Base-by-base conservation (phyloP, 2,888 invertebrate genomes). In the Apodemia zela region DNA sequence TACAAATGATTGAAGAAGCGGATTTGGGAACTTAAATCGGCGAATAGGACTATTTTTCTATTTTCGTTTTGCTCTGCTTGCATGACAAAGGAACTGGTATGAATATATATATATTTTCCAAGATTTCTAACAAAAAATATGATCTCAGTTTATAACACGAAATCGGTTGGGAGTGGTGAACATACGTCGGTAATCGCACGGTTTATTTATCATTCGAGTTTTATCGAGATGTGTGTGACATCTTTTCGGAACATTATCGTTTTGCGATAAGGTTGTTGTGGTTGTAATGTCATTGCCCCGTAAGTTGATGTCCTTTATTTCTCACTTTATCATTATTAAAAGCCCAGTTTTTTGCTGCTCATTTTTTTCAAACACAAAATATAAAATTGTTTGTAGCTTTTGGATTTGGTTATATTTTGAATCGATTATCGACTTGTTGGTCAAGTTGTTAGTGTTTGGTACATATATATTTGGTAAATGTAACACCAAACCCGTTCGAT, bases 191-290 rank as follows among this genome's bases (percentile, higher is more conserved):
- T 47, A 17, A 47, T n/a, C n/a, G 45, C 45, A 47, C 45, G 17
- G 15, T 17, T 47, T 51, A 49, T 51, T 51, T 51, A 49, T 51
- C 51, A 21, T 51, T 18, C n/a, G 21, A 18, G 51, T 21, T 51
- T n/a, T 51, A 51, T 21, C 51, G 17, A 51, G 51, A 51, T 21
- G 25, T 13, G 25, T 18, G 54, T 13, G 54, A 21, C 10, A 54
- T 54, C 1, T 54, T 54, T 54, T 54, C 21, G 21, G 25, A 54
- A 54, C 54, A 54, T 54, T 54, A 54, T 54, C 54, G 54, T 21
- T 54, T 54, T 25, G 15, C 4, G 54, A 54, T 54, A 54, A 54
- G 21, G 25, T 6, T 54, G 21, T 51, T 18, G 21, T 21, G 51
- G 51, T 6, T 13, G 13, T 10, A 51, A 21, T 54, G 54, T 54